Evolutionary conservation across 2,113 vertebrate species (phyloP), one percentile per base, ranked within the genome.

Genomic region (Callaeas wilsoni): DNA sequence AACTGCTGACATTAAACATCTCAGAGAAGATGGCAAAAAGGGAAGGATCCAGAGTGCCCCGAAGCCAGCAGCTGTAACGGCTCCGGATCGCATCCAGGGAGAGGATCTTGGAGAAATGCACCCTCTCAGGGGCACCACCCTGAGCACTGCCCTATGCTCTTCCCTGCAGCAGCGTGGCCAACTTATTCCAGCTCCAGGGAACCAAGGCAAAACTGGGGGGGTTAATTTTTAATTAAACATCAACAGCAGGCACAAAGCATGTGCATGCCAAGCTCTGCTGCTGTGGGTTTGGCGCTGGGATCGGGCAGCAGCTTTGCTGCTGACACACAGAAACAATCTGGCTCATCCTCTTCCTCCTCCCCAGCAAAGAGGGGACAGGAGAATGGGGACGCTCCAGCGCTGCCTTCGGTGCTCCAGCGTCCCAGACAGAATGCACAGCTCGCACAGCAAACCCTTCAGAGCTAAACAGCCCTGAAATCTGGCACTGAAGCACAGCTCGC

Each of bases 271-370:
- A 74, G 35, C 63, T 33, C 77, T 41, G 59, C 83, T 65, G 83
- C 63, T 39, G 76, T 7, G 85, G 79, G 42, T 55, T 90, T 93
- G 96, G 92, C 21, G 1, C 8, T 63, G 80, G 59, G 53, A 59
- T n/a, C 1, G 19, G 83, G 80, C 80, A 84, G 75, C 59, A 83
- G 64, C 77, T 92, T 57, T 65, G 69, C 71, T 74, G 91, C 87
- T 90, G 93, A 88, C 78, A 86, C 64, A 75, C 18, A 47, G 53
- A 59, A 92, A 68, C 93, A 79, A 87, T 10, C 81, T 57, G 67
- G 82, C 78, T 94, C 33, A 1, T 76, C 80, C 73, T 89, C 87
- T 32, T 80, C 73, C 35, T 93, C 92, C 87, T 82, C n/a, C 89
- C 81, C 77, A 60, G 74, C 33, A 47, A 19, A 57, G 60, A 69